Base-by-base conservation (phyloP, 2,797 vertebrate genomes). In the Morus bassanus region DNA sequence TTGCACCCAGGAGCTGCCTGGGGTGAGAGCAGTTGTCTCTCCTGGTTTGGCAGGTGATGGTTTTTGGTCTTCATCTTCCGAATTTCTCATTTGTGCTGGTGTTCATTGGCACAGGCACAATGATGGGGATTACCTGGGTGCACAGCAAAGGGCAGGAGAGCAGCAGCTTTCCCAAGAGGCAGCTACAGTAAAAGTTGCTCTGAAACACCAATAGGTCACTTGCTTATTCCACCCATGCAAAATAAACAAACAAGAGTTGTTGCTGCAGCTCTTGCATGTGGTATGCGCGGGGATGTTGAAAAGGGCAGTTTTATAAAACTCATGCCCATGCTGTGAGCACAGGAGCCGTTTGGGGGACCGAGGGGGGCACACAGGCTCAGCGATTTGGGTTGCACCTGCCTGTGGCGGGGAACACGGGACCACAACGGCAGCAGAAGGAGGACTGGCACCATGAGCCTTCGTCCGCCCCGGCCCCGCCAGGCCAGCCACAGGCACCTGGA, bases 251-350 rank as follows among this genome's bases (percentile, higher is more conserved):
- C 15, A 15, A 19, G 45, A 31, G 30, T 1, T 50, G 46, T 50
- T 23, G 48, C 41, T 7, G 83, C 54, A 50, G 91, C 77, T 74
- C 24, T 57, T 7, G 24, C 37, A 2, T 0, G 43, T 7, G 51
- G 37, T n/a, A 33, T 13, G 65, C 3, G 3, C 91, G 11, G 19
- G 28, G 8, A 37, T 19, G 17, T 10, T 27, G 45, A 19, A 41
- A 69, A 70, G 16, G 17, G 61, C 19, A 5, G 12, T 13, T 48
- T 21, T 3, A 5, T 3, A 14, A 39, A 25, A 9, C 4, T 3
- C 6, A 6, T 3, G 41, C 10, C 50, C 37, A 3, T 0, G 12
- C 27, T 16, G 30, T 1, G 45, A 41, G 64, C 22, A 2, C 28
- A 13, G 65, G 43, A 30, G 51, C 16, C 1, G 1, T 12, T 11